Evolutionary conservation across 2,113 vertebrate genomes (phyloP).

Genomic region (Ctenomys sociabilis): DNA sequence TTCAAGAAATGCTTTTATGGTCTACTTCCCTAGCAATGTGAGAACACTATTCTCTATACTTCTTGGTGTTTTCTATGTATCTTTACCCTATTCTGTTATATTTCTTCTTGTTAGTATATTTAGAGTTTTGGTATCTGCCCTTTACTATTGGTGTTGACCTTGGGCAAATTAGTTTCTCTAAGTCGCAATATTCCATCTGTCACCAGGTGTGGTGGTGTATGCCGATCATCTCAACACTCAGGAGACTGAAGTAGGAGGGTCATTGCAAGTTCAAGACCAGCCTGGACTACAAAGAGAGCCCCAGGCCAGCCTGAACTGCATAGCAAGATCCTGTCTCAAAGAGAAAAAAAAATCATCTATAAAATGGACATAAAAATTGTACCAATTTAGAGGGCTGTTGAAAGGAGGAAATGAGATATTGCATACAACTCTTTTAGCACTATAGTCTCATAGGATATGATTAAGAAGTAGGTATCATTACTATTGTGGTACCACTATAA

Average conservation of each 20-base stretch:
- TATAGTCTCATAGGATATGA: background rate
- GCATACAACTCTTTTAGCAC: background rate
- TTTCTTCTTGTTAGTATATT: background rate
- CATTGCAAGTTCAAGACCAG: no score
- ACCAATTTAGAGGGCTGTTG: background rate
- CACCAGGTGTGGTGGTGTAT: no score
- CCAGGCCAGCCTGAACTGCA: no score
- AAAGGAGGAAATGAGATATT: slow-evolving; percentile 3
- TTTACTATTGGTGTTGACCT: background rate
- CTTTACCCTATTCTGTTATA: background rate
- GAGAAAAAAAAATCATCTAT: background rate
- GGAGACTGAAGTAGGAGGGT: no score
- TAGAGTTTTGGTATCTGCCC: background rate
- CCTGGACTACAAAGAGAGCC: no score
- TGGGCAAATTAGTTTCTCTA: slow-evolving; percentile 5
- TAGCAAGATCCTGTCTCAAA: no score
- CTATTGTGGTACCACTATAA: background rate
- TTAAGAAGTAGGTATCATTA: background rate
- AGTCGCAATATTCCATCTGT: background rate
- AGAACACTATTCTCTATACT: background rate
- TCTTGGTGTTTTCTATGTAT: background rate
- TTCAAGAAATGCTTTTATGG: slow-evolving; percentile 16
- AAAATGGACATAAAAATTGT: slow-evolving; percentile 6
- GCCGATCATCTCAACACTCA: no score
- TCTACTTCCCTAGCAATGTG: background rate